A percentile compares a stretch with the other conserved stretches of the same genome.
Evolutionary conservation across 2,113 vertebrate species (phyloP).

Genomic region (Rattus rattus): DNA sequence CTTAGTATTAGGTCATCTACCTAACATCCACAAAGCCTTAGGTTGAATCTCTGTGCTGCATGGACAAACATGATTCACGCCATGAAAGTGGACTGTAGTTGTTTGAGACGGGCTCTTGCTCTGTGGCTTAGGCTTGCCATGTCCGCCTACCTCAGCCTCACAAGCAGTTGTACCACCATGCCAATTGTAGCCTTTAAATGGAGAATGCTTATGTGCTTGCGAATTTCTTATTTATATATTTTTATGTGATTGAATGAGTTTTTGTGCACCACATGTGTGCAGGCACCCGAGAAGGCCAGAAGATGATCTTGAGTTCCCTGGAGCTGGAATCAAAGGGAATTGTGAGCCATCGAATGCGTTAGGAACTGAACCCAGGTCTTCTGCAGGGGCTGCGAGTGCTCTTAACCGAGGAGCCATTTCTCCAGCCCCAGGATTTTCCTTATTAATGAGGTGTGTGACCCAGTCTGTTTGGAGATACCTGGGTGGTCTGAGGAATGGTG

Average conservation of each 20-base stretch:
- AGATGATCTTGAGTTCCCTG: neutral
- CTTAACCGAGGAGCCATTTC: neutral
- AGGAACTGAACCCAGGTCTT: neutral
- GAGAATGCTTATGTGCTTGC: neutral
- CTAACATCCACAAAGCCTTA: neutral
- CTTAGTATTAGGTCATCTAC: neutral
- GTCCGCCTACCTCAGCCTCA: neutral
- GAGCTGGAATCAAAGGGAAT: too few relatives aligned
- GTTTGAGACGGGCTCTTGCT: neutral
- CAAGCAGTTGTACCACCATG: too few relatives aligned
- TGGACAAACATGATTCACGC: neutral
- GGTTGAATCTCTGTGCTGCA: neutral
- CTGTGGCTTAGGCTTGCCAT: neutral
- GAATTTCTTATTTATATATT: neutral
- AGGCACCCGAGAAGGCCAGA: neutral
- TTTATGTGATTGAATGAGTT: neutral
- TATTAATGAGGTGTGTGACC: neutral
- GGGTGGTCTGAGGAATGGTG: neutral
- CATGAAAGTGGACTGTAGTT: neutral
- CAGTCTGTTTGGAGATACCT: neutral
- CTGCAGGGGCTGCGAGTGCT: neutral
- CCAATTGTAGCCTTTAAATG: neutral
- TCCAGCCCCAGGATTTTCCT: neutral
- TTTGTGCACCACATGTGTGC: neutral
- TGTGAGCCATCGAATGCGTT: neutral